Evolutionary conservation across 2,888 invertebrate species (phyloP).

Genomic region (Leptogaster cylindrica): DNA sequence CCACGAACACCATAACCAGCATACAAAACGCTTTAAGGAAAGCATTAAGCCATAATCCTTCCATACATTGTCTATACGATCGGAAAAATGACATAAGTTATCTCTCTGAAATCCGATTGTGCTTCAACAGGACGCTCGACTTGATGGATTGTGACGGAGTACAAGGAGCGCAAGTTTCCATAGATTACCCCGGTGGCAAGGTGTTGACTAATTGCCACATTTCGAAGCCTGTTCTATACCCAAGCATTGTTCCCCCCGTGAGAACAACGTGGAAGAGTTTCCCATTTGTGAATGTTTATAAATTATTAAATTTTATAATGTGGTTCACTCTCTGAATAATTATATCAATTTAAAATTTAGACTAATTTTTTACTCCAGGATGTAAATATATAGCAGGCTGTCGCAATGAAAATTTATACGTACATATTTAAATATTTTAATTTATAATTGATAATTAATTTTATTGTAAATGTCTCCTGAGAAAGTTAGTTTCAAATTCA

Average conservation of each 20-base stretch:
- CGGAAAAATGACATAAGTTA: conserved; percentile 66
- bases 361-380: no score
- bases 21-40: conserved; percentile 66
- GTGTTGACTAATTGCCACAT: conserved; percentile 69
- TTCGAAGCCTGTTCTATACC: conserved; percentile 66
- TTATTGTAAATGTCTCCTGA: no score
- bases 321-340: conserved; percentile 69
- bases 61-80: conserved; percentile 70
- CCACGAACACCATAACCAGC: conserved; percentile 62
- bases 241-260: conserved; percentile 62
- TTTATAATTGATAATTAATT: no score
- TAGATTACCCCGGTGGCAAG: conserved; percentile 57
- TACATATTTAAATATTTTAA: no score
- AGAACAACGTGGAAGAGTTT: conserved; percentile 58
- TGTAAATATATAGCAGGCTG: no score
- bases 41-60: conserved; percentile 66
- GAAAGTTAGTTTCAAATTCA: no score
- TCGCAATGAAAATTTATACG: no score
- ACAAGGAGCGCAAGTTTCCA: conserved; percentile 52
- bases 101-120: conserved; percentile 75
- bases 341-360: no score
- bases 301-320: conserved; percentile 66
- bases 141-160: conserved; percentile 72
- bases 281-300: conserved; percentile 65
- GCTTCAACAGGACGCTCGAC: conserved; percentile 72